Evolutionary conservation across 30 jellyfish, hydroid and myxozoan species (phyloP).

Genomic region (Pelagia noctiluca): DNA sequence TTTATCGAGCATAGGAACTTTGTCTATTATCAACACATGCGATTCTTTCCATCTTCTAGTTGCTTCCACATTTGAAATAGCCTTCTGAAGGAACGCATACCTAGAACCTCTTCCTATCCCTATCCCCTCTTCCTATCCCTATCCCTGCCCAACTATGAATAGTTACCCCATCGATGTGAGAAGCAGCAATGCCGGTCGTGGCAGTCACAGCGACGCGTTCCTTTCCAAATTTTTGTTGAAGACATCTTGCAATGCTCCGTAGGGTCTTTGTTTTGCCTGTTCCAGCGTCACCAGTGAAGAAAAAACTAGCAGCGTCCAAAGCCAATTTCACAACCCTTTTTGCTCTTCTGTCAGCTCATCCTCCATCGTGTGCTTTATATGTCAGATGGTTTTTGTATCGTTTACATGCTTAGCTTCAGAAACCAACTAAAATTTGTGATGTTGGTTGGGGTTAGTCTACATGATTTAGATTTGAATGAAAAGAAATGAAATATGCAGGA

Average conservation of each 20-base stretch:
- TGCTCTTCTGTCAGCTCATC: conserved; percentile 2
- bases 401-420: too few species aligned
- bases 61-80: not conserved
- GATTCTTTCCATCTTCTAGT: conserved; percentile 59
- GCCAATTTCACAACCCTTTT: not conserved
- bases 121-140: not conserved
- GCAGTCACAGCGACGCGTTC: not conserved
- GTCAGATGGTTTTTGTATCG: too few species aligned
- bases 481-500: too few species aligned
- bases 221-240: not conserved
- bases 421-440: too few species aligned
- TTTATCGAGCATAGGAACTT: conserved; percentile 73
- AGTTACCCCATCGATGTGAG: not conserved
- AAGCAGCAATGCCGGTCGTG: not conserved
- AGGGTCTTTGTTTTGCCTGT: not conserved
- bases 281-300: conserved; percentile 1
- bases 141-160: conserved; percentile 2
- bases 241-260: not conserved
- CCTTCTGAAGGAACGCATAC: not conserved
- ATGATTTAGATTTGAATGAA: too few species aligned
- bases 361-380: not conserved
- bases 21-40: conserved; percentile 57
- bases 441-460: too few species aligned
- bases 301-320: not conserved
- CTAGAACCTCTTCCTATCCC: not conserved